Evolutionary conservation across 1,140 invertebrate genomes (phyloP).

Genomic region (Ceratosolen solmsi): DNA sequence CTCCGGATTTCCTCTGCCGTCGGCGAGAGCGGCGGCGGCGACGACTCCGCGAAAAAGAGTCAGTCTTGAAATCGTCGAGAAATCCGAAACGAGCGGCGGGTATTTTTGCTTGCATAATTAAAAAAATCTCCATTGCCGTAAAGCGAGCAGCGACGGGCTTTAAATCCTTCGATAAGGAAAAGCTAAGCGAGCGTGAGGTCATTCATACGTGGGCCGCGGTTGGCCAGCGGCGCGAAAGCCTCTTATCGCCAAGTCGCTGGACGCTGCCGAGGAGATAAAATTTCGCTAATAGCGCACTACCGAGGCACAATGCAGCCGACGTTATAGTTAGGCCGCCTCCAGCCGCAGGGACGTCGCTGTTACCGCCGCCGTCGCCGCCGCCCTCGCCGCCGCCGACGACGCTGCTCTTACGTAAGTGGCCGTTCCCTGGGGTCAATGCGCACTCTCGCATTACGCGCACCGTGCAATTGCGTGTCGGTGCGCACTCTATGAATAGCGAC

Average conservation of each 20-base stretch:
- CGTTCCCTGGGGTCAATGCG: conserved; percentile 68
- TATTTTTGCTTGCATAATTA: too few species aligned
- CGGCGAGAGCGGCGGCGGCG: too few species aligned
- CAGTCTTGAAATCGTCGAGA: too few species aligned
- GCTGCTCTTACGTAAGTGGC: conserved; percentile 61
- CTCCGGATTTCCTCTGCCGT: too few species aligned
- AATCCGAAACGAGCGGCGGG: too few species aligned
- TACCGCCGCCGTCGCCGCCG: too few species aligned
- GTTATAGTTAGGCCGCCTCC: conserved; percentile 58
- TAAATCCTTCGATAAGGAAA: not conserved
- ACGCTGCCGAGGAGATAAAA: conserved; percentile 56
- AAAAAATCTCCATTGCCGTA: not conserved
- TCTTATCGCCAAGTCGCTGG: conserved; percentile 56
- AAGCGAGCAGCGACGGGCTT: not conserved
- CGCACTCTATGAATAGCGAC: conserved; percentile 48
- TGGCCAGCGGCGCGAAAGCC: conserved; percentile 21
- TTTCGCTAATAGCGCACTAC: conserved; percentile 20
- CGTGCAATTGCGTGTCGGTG: conserved; percentile 71
- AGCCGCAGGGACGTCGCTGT: too few species aligned
- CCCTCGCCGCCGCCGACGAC: too few species aligned
- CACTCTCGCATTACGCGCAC: conserved; percentile 63
- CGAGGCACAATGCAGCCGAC: conserved; percentile 4
- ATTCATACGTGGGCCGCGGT: not conserved
- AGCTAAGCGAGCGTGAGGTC: not conserved
- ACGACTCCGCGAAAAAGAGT: too few species aligned